Conservation (phyloP, 2,888 invertebrate species). For the Sipha maydis region DNA sequence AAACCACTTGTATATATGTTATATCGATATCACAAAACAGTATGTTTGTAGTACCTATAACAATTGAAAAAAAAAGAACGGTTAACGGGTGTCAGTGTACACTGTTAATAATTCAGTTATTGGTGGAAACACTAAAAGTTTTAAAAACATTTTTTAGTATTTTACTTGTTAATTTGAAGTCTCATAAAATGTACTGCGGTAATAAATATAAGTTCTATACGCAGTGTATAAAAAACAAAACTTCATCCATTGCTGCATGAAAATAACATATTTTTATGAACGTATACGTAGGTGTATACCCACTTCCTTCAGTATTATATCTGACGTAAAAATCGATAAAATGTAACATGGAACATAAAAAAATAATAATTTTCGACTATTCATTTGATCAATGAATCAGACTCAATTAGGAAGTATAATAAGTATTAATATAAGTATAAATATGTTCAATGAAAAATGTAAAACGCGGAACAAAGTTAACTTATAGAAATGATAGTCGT, state of each 20-base stretch:
- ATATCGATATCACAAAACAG: too few relatives aligned
- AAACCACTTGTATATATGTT: too few relatives aligned
- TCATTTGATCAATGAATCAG: background rate
- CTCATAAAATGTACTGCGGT: background rate
- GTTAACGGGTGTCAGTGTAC: too few relatives aligned
- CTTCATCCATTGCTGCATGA: background rate
- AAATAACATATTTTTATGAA: background rate
- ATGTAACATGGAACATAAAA: background rate
- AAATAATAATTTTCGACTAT: background rate
- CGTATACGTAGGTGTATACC: background rate
- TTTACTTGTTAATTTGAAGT: background rate
- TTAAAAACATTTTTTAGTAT: background rate
- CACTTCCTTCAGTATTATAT: background rate
- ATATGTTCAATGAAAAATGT: too few relatives aligned
- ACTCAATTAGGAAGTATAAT: background rate
- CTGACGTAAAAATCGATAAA: background rate
- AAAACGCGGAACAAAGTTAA: too few relatives aligned
- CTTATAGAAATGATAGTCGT: too few relatives aligned
- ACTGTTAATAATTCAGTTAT: background rate
- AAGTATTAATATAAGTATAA: background rate
- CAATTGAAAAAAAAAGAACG: too few relatives aligned
- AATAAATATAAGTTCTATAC: background rate
- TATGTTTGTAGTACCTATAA: too few relatives aligned
- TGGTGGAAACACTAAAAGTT: background rate
- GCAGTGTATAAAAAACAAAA: background rate